Evolutionary conservation across 2,797 vertebrate species (phyloP).

Genomic region (Poeciliopsis infans): DNA sequence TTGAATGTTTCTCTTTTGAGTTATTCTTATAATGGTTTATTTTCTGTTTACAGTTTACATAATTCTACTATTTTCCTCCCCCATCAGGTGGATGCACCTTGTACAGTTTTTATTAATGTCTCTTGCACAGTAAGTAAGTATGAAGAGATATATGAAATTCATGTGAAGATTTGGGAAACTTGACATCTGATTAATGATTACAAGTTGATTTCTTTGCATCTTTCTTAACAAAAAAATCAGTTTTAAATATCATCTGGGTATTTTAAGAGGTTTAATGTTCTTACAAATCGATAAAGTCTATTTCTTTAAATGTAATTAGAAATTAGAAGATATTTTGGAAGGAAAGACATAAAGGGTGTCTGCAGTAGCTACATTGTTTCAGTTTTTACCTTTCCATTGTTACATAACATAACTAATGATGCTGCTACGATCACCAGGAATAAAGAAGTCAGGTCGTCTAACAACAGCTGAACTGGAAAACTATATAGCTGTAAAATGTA

Average conservation of each 20-base stretch:
- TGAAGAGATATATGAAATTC: neutral
- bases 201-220: neutral
- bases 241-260: too few species aligned
- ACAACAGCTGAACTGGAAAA: conserved; percentile 16
- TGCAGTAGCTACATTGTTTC: neutral
- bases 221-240: neutral
- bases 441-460: conserved; percentile 8
- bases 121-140: neutral
- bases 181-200: neutral
- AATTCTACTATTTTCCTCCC: neutral
- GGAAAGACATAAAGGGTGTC: neutral
- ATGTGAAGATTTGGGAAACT: neutral
- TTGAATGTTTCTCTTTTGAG: neutral
- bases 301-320: neutral
- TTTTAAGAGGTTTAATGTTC: neutral
- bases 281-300: neutral
- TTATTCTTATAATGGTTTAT: neutral
- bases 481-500: conserved; percentile 9
- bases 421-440: neutral
- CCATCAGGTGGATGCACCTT: neutral
- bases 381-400: neutral
- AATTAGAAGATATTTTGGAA: neutral
- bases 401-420: neutral
- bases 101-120: neutral
- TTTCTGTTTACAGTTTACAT: neutral